Evolutionary conservation across 2,113 vertebrate genomes (phyloP), one percentile per base, ranked within the genome.

Genomic region (Oncorhynchus masou): DNA sequence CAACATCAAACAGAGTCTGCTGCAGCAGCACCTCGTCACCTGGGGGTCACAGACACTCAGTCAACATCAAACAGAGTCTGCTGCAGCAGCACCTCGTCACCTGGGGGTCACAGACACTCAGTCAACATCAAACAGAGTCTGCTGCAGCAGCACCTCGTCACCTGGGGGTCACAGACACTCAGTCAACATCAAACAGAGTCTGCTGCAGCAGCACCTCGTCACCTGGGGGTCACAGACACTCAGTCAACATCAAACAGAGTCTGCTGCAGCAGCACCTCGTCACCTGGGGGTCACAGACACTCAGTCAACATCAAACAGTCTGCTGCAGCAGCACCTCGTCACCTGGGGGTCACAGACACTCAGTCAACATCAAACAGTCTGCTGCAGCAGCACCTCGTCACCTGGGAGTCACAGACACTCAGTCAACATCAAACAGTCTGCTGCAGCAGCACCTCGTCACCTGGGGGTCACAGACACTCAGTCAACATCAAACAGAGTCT

Each of bases 11-110:
- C 15, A 25, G 86, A 4, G 93, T 91, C 79, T 98, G 95, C 86
- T 94, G 95, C 12, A 99, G 90, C 82, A 99, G 71, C 65, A 97
- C 87, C 81, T 98, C 95, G 0, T 99, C 96, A 83, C 97, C 97
- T 98, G 73, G 62, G n/a, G 6, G 48, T 75, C 59, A 74, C 8
- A 31, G 5, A 59, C n/a, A 57, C 39, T 45, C 39, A 54, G 49
- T 13, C 3, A 51, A 51, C 15, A 16, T 51, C 49, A 54, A 13
- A 54, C 16, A 27, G 86, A 4, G 93, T 91, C 79, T 98, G 95
- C 86, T 94, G 95, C 12, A 99, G 90, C 82, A 99, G 71, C 65
- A 97, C 87, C 81, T 98, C 95, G 0, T 99, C 96, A 83, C 97
- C 97, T 98, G 73, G 62, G n/a, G 6, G 45, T 75, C 54, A 74